Conservation (phyloP, 2,113 vertebrate genomes). For the Aptenodytes forsteri region DNA sequence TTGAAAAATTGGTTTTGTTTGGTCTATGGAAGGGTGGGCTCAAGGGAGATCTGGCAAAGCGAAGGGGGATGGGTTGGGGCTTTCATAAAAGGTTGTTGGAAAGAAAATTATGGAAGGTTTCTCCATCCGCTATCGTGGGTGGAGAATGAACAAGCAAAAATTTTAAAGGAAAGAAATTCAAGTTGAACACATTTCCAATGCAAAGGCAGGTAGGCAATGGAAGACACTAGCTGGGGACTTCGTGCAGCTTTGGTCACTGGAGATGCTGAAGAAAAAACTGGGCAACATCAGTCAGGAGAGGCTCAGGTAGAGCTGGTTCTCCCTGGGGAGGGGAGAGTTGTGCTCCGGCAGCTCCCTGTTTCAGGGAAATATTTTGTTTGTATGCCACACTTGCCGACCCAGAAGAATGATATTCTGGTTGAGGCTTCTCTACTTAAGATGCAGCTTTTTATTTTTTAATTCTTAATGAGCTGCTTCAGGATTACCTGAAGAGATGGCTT, state of each 20-base stretch:
- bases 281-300: neutral
- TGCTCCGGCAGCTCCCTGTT: neutral
- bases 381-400: neutral
- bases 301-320: neutral
- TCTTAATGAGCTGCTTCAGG: neutral
- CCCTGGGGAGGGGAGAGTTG: neutral
- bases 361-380: neutral
- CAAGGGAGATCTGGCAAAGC: neutral
- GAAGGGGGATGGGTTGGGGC: rapidly evolving
- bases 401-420: neutral
- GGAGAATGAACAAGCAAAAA: neutral
- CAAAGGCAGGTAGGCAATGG: neutral
- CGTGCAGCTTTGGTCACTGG: neutral
- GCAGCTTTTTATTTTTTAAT: neutral
- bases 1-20: neutral
- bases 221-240: neutral
- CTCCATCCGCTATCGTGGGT: rapidly evolving
- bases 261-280: neutral
- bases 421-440: neutral
- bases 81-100: neutral
- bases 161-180: neutral
- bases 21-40: neutral
- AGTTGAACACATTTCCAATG: rapidly evolving
- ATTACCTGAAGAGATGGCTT: neutral
- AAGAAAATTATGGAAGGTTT: neutral